Evolutionary conservation across 2,113 vertebrate species (phyloP).

Genomic region (Nestor notabilis): DNA sequence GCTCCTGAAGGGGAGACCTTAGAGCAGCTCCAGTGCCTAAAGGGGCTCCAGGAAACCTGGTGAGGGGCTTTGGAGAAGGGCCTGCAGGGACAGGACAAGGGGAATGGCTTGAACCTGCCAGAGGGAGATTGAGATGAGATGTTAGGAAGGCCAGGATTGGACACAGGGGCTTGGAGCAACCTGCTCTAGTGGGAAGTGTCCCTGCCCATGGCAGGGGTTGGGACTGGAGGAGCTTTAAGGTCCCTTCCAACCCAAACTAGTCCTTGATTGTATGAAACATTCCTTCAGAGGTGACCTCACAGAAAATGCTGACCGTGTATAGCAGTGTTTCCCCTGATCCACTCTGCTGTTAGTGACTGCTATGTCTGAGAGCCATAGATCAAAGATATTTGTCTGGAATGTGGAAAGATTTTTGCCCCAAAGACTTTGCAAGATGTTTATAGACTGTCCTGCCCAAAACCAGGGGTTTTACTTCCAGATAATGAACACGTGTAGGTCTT

Average conservation of each 20-base stretch:
- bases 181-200: neutral
- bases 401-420: neutral
- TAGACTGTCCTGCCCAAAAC: neutral
- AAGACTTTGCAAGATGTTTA: neutral
- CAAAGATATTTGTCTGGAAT: neutral
- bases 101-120: too few species aligned
- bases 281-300: neutral
- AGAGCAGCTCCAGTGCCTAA: neutral
- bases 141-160: neutral
- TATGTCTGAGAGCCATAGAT: neutral
- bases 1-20: too few species aligned
- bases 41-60: neutral
- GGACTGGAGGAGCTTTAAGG: neutral
- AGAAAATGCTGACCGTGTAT: neutral
- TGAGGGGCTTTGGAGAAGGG: neutral
- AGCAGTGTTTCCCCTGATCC: neutral
- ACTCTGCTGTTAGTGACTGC: neutral
- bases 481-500: neutral
- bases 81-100: accelerated
- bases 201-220: neutral
- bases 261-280: neutral
- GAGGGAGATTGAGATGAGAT: too few species aligned
- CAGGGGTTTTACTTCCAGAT: neutral
- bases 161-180: neutral
- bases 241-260: neutral